Conservation (phyloP, 2,113 vertebrate species). For the Cyanoramphus novaezelandiae region DNA sequence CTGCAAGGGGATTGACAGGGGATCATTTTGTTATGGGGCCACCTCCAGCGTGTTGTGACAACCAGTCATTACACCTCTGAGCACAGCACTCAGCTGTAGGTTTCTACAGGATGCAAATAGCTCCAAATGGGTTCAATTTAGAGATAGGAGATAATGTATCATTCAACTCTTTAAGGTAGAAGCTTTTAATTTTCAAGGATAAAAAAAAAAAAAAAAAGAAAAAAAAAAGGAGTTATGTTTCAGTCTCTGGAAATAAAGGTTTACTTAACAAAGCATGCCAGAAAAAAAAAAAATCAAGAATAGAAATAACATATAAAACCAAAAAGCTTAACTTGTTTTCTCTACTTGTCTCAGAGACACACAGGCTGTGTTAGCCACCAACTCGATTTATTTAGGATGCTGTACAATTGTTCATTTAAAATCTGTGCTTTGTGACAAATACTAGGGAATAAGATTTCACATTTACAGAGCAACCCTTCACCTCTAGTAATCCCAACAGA, state of each 20-base stretch:
- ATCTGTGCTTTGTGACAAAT: slow-evolving; percentile 22
- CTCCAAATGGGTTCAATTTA: slow-evolving; percentile 97
- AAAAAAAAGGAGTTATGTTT: slow-evolving; percentile 71
- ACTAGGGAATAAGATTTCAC: slow-evolving; percentile 11
- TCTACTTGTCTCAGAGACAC: background rate
- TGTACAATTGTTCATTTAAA: slow-evolving; percentile 57
- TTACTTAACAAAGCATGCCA: slow-evolving; percentile 53
- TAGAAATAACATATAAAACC: slow-evolving; percentile 60
- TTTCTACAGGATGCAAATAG: slow-evolving; percentile 97
- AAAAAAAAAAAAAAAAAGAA: slow-evolving; percentile 29
- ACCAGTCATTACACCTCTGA: slow-evolving; percentile 96
- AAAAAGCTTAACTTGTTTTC: slow-evolving; percentile 68
- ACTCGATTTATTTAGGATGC: slow-evolving; percentile 29
- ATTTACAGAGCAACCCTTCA: background rate
- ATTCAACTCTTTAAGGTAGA: slow-evolving; percentile 83
- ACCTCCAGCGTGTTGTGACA: slow-evolving; percentile 99
- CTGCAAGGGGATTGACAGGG: slow-evolving; percentile 95
- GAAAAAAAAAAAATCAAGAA: slow-evolving; percentile 18
- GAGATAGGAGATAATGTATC: slow-evolving; percentile 90
- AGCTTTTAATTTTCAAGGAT: slow-evolving; percentile 80
- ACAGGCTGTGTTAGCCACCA: slow-evolving; percentile 49
- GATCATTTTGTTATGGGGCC: slow-evolving; percentile 97
- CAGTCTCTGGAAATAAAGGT: slow-evolving; percentile 58
- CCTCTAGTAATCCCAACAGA: background rate
- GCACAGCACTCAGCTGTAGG: slow-evolving; percentile 96